phyloP scores from a whole-genome alignment of 2,888 invertebrate species.

The Autographa pulchrina region DNA sequence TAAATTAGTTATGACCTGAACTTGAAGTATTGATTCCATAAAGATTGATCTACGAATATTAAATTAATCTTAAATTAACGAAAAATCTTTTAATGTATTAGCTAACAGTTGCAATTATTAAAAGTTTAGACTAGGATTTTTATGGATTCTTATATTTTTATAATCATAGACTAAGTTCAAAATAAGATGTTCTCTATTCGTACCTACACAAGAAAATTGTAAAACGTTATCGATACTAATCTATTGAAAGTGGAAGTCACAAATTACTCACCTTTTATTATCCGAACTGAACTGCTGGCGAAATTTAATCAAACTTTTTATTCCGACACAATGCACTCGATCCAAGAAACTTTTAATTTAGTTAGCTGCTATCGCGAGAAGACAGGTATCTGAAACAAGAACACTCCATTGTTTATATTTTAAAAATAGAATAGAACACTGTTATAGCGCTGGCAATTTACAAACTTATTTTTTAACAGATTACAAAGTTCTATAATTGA shows the following conservation, averaged over 20 bases:
- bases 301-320: constrained; percentile 59
- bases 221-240: not conserved
- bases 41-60: no score
- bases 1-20: no score
- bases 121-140: no score
- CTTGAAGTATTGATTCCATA: no score
- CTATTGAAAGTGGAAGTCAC: constrained; percentile 7
- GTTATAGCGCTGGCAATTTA: constrained; percentile 34
- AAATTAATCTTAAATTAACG: no score
- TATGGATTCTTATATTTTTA: no score
- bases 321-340: constrained; percentile 56
- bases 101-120: no score
- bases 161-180: no score
- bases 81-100: no score
- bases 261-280: constrained; percentile 56
- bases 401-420: constrained; percentile 44
- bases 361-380: constrained; percentile 54
- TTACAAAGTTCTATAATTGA: constrained; percentile 46
- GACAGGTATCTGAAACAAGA: constrained; percentile 65
- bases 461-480: constrained; percentile 36
- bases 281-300: constrained; percentile 44
- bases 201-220: no score
- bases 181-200: no score
- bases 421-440: constrained; percentile 27
- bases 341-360: constrained; percentile 58